Evolutionary conservation across 2,888 invertebrate species (phyloP).

Genomic region (Epinotia nisella): DNA sequence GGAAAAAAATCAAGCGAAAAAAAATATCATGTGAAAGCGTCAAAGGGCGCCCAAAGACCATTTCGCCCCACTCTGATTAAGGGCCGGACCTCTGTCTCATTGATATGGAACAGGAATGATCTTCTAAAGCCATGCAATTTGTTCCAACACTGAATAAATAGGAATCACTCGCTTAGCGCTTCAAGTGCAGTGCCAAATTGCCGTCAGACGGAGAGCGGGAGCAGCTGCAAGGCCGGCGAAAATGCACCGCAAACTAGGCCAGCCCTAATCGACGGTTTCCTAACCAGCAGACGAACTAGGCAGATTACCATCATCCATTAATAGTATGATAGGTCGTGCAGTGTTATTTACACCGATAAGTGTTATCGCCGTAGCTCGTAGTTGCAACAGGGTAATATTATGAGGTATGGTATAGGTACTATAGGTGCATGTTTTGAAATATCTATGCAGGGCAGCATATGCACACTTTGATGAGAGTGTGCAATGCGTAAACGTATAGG

Average conservation of each 20-base stretch:
- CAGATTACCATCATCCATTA: background rate
- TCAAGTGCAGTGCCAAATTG: constrained; percentile 6
- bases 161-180: background rate
- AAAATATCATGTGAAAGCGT: too few species aligned
- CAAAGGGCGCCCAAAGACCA: too few species aligned
- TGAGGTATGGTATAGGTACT: background rate
- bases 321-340: background rate
- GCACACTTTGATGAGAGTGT: too few species aligned
- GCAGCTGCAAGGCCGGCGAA: constrained; percentile 65
- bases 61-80: too few species aligned
- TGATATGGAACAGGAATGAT: too few species aligned
- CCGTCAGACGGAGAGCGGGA: constrained; percentile 7
- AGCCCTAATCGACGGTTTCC: constrained; percentile 47
- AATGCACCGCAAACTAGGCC: constrained; percentile 68
- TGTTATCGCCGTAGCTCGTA: background rate
- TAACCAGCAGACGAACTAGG: constrained; percentile 16
- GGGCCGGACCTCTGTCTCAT: too few species aligned
- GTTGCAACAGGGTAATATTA: background rate
- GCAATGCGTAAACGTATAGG: too few species aligned
- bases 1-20: too few species aligned
- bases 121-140: background rate
- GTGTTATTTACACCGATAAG: background rate
- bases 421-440: too few species aligned
- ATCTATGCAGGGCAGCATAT: too few species aligned
- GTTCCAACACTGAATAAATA: background rate